Evolutionary conservation across 2,113 vertebrate species (phyloP), one percentile per base, ranked within the genome.

Genomic region (Pandion haliaetus): DNA sequence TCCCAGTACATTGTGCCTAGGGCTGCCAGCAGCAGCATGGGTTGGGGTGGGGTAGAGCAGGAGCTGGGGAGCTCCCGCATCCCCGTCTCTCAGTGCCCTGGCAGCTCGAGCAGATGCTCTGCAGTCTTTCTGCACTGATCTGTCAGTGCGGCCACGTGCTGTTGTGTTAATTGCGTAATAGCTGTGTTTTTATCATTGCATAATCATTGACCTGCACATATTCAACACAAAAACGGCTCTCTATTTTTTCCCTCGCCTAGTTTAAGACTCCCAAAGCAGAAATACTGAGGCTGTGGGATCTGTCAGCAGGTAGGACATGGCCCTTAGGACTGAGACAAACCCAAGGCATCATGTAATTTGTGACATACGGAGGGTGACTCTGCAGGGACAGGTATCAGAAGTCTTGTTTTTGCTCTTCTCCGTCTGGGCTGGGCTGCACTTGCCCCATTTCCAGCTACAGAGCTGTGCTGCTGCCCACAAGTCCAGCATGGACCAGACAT

Each of bases 401-500:
- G 31, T 34, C 49, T 66, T 70, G 16, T 20, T 8, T 74, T 84
- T 88, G 62, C n/a, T 62, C 5, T 90, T 78, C 50, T 71, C 47
- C 0, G 0, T 9, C 36, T 49, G 70, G 50, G 40, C 45, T 82
- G 42, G 40, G 65, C 74, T 82, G 42, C 45, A 25, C 3, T 0
- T 70, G 31, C 45, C 29, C 45, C 28, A 13, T 24, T 18, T 65
- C 34, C 50, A 40, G 45, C 55, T 65, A 2, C 1, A 5, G 67
- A 77, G n/a, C 69, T 59, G 62, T 80, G 77, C 67, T 89, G 81
- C 77, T 96, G 59, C 54, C 63, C 63, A 16, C 12, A 32, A 65
- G 18, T 40, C 73, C 84, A 61, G 1, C 4, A 1, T 7, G 40
- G 52, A 65, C 44, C 62, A 82, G 58, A 40, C 0, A 1, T 40